Base-by-base conservation (phyloP, 1,140 invertebrate species). In the Orchestia grillus region DNA sequence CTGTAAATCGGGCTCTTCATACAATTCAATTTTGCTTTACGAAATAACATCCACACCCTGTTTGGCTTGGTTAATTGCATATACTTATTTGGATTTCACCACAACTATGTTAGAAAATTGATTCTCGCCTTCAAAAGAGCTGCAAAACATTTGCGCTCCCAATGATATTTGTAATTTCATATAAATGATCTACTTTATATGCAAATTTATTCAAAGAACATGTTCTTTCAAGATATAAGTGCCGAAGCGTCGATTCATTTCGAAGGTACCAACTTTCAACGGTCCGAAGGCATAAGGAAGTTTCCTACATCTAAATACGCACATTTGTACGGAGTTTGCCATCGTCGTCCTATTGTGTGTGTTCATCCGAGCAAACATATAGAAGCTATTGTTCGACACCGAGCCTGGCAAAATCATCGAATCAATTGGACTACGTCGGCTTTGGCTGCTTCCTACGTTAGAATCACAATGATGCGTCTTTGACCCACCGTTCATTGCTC, bases 401-500 rank as follows among this genome's bases (percentile, higher is more conserved):
- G 43, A 36, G 41, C n/a, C 8, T 8, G 36, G 88, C n/a, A 42
- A 90, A 23, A 90, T 3, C 15, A 43, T 36, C 11, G 41, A 90
- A 90, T 90, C 88, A 42, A 90, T 90, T 42, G 88, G 36, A 44
- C 41, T n/a, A n/a, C n/a, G n/a, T 90, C 41, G 88, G 88, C 88
- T 40, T 41, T n/a, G 87, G 88, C 88, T 90, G 43, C 43, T 15
- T 90, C 3, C 41, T 42, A 42, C 88, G 41, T 90, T 90, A 41
- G 41, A 44, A 90, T 42, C 88, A 42, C 88, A 42, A 28, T 90
- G 88, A 90, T 43, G 88, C 41, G 43, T 15, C 88, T 90, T 42
- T 90, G 88, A 42, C 41, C n/a, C 15, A 44, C 28, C 88, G 88
- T 90, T 90, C 88, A 90, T 90, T 90, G 88, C 88, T 90, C 41